Evolutionary conservation across 2,797 vertebrate species (phyloP).

Genomic region (Heteromormyrus szaboi): DNA sequence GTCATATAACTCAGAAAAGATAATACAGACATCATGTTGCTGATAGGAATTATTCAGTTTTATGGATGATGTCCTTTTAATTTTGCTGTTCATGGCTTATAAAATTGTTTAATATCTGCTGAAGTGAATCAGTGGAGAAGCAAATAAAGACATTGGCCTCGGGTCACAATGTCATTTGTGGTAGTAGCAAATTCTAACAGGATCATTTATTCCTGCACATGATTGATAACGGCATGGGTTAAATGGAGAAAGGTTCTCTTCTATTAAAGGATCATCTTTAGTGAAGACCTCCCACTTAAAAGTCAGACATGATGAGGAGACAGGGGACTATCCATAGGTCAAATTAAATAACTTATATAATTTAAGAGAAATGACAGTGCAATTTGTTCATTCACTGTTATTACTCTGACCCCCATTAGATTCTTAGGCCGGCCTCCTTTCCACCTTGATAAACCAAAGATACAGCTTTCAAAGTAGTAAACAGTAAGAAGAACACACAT

Average conservation of each 20-base stretch:
- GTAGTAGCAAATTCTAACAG: conserved; percentile 74
- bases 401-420: conserved; percentile 92
- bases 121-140: conserved; percentile 86
- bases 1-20: conserved; percentile 53
- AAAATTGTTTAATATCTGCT: conserved; percentile 73
- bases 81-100: conserved; percentile 87
- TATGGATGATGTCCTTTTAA: conserved; percentile 85
- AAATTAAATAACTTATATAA: conserved; percentile 96
- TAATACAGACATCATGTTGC: conserved; percentile 76
- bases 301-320: conserved; percentile 79
- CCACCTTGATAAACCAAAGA: conserved; percentile 63
- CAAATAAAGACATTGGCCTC: conserved; percentile 86
- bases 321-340: conserved; percentile 85
- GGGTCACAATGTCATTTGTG: conserved; percentile 94
- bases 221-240: conserved; percentile 88
- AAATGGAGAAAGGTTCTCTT: conserved; percentile 90
- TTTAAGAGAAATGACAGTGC: conserved; percentile 90
- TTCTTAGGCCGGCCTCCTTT: conserved; percentile 78
- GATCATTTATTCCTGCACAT: conserved; percentile 94
- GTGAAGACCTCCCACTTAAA: conserved; percentile 97
- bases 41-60: conserved; percentile 80
- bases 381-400: conserved; percentile 91
- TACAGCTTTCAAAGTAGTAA: conserved; percentile 56
- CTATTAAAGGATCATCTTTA: conserved; percentile 93
- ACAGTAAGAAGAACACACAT: conserved; percentile 23